Evolutionary conservation across 2,797 vertebrate genomes (phyloP).

Genomic region (Phrynocephalus guinanensis): DNA sequence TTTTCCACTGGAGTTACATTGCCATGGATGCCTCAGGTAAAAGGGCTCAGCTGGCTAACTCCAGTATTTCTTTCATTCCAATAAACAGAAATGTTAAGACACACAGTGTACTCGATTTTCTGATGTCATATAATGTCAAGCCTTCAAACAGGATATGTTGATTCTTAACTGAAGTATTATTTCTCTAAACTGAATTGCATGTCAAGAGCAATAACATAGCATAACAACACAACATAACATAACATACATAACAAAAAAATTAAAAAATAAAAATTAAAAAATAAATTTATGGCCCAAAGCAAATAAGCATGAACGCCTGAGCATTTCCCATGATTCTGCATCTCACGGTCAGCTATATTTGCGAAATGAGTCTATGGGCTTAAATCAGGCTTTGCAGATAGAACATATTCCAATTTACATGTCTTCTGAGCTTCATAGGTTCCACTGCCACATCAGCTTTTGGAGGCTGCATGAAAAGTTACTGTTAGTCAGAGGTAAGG

Average conservation of each 20-base stretch:
- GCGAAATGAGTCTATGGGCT: not conserved
- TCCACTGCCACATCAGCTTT: not conserved
- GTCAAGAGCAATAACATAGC: not conserved
- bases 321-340: not conserved
- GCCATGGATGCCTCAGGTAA: not conserved
- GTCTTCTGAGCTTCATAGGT: not conserved
- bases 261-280: not conserved
- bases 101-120: not conserved
- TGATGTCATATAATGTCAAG: constrained; percentile 4
- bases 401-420: not conserved
- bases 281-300: not conserved
- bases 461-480: not conserved
- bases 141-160: not conserved
- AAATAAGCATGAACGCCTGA: not conserved
- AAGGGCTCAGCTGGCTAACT: not conserved
- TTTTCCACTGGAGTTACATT: not conserved
- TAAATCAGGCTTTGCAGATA: not conserved
- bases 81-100: constrained; percentile 3
- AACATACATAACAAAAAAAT: no score
- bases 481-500: not conserved
- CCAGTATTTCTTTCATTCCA: not conserved
- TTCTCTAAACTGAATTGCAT: not conserved
- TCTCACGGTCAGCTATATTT: constrained; percentile 11
- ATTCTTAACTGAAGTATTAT: not conserved
- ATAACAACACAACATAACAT: no score